phyloP scores from a whole-genome alignment of 2,888 invertebrate species.

The Chorisops tibialis region DNA sequence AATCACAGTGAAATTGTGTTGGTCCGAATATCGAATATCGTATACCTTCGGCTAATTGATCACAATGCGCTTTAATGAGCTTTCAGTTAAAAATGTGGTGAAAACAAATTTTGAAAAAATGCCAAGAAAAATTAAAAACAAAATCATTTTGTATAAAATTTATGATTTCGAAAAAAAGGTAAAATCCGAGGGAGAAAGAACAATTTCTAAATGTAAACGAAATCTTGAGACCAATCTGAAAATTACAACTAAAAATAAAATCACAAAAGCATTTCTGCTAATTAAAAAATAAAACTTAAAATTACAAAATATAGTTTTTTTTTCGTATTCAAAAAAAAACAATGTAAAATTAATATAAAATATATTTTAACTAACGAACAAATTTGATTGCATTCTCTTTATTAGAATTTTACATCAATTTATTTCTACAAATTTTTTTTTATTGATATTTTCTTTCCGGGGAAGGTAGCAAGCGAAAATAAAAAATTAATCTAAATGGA shows the following conservation, averaged over 20 bases:
- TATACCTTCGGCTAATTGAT: slow-evolving; percentile 29
- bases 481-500: too few relatives aligned
- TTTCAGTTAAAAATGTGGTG: slow-evolving; percentile 33
- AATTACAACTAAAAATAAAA: slow-evolving; percentile 24
- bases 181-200: not conserved
- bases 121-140: too few relatives aligned
- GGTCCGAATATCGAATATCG: not conserved
- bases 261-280: slow-evolving; percentile 22
- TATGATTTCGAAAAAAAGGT: not conserved
- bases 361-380: too few relatives aligned
- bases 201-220: not conserved
- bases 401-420: too few relatives aligned
- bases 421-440: too few relatives aligned
- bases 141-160: too few relatives aligned
- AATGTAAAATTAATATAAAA: not conserved
- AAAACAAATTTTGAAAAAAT: not conserved
- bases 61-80: slow-evolving; percentile 42
- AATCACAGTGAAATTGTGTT: not conserved
- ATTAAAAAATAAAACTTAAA: slow-evolving; percentile 22
- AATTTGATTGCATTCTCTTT: too few relatives aligned
- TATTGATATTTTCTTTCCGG: too few relatives aligned
- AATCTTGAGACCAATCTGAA: slow-evolving; percentile 29
- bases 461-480: too few relatives aligned
- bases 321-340: not conserved
- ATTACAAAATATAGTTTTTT: slow-evolving; percentile 15